Percentiles rank a stretch among this genome's conserved stretches.
phyloP scores from a whole-genome alignment of 2,888 invertebrate species.

The Conchocele bisecta region DNA sequence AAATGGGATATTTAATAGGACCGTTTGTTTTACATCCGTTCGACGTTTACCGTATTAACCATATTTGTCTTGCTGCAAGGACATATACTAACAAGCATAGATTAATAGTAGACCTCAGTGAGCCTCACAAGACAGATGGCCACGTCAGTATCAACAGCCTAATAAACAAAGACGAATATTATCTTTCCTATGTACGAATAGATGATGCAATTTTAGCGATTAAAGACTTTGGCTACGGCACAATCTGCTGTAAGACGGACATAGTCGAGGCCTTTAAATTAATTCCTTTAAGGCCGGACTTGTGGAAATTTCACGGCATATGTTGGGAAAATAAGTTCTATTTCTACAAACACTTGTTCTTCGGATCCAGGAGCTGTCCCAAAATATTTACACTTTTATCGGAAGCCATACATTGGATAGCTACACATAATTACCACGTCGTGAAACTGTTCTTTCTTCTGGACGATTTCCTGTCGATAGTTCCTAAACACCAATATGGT shows the following conservation, averaged over 20 bases:
- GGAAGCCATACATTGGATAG: constrained; percentile 41
- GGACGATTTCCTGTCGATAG: constrained; percentile 45
- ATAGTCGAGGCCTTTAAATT: constrained; percentile 52
- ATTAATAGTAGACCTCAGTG: constrained; percentile 50
- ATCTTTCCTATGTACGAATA: too few species aligned
- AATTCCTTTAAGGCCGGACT: constrained; percentile 31
- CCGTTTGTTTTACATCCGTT: constrained; percentile 38
- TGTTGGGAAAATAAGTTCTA: constrained; percentile 46
- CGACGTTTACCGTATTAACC: constrained; percentile 31
- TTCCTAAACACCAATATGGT: background rate
- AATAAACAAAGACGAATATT: constrained; percentile 51
- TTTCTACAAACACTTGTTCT: constrained; percentile 28
- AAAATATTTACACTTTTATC: constrained; percentile 42
- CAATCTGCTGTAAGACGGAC: constrained; percentile 41
- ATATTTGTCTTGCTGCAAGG: constrained; percentile 36
- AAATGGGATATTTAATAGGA: constrained; percentile 43
- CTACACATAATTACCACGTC: constrained; percentile 33
- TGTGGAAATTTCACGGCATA: constrained; percentile 33
- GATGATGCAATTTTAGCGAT: too few species aligned
- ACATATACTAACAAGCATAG: constrained; percentile 50
- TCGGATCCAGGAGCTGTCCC: constrained; percentile 40
- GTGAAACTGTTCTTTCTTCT: constrained; percentile 29
- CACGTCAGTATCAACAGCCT: constrained; percentile 49
- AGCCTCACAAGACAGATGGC: constrained; percentile 39
- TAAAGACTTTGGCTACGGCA: constrained; percentile 10